Evolutionary conservation across 2,888 invertebrate genomes (phyloP).

Genomic region (Pseudeuparius sepicola): DNA sequence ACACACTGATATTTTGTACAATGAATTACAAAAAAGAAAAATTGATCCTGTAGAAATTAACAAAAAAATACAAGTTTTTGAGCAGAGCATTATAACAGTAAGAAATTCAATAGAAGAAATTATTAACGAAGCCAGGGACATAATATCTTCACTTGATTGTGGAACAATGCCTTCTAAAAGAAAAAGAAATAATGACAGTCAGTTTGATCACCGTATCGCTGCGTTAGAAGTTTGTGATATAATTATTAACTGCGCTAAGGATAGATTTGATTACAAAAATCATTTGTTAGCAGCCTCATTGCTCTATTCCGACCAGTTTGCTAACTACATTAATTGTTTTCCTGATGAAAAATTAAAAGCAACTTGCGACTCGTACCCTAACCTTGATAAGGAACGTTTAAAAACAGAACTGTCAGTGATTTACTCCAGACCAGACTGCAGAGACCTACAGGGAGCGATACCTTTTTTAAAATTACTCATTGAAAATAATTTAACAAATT

Average conservation of each 20-base stretch:
- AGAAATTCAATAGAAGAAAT: too few relatives aligned
- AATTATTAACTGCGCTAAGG: conserved; percentile 24
- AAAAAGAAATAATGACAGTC: conserved; percentile 7
- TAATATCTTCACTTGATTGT: too few relatives aligned
- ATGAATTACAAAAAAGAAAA: conserved; percentile 20
- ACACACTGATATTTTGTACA: conserved; percentile 23
- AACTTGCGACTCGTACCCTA: conserved; percentile 20
- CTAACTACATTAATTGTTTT: conserved; percentile 20
- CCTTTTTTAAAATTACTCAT: conserved; percentile 20
- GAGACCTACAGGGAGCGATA: conserved; percentile 18
- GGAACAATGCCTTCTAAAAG: conserved; percentile 6
- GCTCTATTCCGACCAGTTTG: conserved; percentile 22
- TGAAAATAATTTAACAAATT: conserved; percentile 19
- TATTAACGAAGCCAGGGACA: too few relatives aligned
- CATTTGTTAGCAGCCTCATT: conserved; percentile 25
- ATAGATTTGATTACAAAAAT: conserved; percentile 25
- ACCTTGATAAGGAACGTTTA: conserved; percentile 23
- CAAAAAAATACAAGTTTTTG: conserved; percentile 14
- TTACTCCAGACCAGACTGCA: conserved; percentile 24
- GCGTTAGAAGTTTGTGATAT: conserved; percentile 24
- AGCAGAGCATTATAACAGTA: conserved; percentile 14
- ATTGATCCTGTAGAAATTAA: conserved; percentile 13
- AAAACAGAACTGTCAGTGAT: conserved; percentile 25
- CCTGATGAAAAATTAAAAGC: conserved; percentile 19
- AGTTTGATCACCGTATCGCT: conserved; percentile 10